These are phyloP conservation scores for Phoebastria nigripes DNA, from an alignment of 2,797 vertebrate genomes.

Conservation along the genomic window DNA sequence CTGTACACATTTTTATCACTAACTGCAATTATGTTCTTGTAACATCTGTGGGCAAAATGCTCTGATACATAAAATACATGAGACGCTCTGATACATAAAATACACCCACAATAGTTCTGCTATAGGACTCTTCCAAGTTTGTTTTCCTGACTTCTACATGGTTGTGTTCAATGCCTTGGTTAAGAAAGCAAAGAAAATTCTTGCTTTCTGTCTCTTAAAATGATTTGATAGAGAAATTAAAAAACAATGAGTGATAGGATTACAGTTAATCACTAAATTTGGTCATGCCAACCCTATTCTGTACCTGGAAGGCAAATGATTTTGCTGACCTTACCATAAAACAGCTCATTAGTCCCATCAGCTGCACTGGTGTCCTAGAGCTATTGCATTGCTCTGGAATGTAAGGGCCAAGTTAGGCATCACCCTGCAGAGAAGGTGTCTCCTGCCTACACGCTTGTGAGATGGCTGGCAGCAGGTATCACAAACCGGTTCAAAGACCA, in stretches of 20 bases:
- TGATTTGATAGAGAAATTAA: neutral
- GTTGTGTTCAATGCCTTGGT: neutral
- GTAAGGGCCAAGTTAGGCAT: neutral
- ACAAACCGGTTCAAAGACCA: neutral
- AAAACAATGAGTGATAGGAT: neutral
- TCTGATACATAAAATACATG: neutral
- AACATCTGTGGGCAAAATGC: neutral
- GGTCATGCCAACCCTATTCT: neutral
- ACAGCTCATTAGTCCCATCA: neutral
- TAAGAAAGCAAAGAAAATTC: neutral
- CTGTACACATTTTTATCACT: neutral
- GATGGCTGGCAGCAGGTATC: neutral
- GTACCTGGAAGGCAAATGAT: neutral
- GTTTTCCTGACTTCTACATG: neutral
- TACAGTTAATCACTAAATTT: neutral
- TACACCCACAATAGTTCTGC: neutral
- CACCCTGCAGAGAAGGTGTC: neutral
- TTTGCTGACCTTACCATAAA: neutral
- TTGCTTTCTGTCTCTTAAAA: neutral
- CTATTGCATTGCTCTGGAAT: neutral
- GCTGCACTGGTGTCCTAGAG: neutral
- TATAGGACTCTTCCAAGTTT: neutral
- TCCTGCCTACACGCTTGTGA: neutral
- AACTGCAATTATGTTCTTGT: neutral
- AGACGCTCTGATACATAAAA: neutral